These are phyloP conservation scores for Lycaon pictus DNA, from an alignment of 2,113 vertebrate species.

Conservation along the genomic window DNA sequence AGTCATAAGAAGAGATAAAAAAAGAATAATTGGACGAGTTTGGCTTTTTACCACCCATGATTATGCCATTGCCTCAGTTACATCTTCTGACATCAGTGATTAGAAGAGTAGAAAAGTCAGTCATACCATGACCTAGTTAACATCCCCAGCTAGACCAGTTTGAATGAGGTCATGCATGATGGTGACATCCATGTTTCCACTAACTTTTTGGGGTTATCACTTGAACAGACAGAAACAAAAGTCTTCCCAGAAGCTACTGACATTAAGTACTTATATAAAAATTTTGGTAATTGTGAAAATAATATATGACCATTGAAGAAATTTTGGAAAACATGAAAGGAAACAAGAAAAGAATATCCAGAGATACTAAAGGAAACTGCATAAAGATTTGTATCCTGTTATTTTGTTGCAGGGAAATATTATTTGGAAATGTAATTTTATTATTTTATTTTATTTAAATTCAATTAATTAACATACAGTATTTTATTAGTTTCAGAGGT, in stretches of 20 bases:
- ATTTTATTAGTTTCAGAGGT: not conserved
- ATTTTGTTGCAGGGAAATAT: not conserved
- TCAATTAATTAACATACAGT: not conserved
- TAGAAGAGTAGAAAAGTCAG: not conserved
- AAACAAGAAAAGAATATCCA: not conserved
- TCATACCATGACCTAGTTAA: not conserved
- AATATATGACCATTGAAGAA: not conserved
- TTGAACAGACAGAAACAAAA: not conserved
- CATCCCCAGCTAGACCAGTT: not conserved
- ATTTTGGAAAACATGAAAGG: not conserved
- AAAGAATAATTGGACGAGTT: not conserved
- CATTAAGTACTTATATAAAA: not conserved
- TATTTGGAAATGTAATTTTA: not conserved
- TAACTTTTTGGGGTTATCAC: not conserved
- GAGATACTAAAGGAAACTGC: not conserved
- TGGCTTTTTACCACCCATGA: not conserved
- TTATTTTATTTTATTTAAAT: not conserved
- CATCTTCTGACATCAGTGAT: not conserved
- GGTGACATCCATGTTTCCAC: not conserved
- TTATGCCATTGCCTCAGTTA: not conserved
- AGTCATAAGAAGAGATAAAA: not conserved
- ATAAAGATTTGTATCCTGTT: not conserved
- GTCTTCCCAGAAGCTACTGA: not conserved
- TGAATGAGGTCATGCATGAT: not conserved
- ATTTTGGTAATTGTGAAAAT: not conserved